phyloP scores from a whole-genome alignment of 2,113 vertebrate genomes.

The Mustelus asterias region DNA sequence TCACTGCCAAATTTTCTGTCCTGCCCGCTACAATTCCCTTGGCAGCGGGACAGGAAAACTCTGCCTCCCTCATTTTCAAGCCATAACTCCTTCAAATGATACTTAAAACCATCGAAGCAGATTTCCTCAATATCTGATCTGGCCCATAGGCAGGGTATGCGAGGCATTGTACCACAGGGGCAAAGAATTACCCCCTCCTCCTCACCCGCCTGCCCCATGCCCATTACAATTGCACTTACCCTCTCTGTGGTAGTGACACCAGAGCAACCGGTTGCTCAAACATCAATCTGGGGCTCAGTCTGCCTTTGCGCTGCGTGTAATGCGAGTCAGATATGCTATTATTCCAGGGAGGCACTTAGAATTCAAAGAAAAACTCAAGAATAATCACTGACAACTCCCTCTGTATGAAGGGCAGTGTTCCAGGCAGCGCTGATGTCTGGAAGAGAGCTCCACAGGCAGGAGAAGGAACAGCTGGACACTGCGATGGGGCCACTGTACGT shows the following conservation, averaged over 20 bases:
- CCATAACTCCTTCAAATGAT: neutral
- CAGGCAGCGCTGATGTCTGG: neutral
- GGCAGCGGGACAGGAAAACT: no score
- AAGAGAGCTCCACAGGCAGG: neutral
- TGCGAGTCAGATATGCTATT: neutral
- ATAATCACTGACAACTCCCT: neutral
- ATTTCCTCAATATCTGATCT: neutral
- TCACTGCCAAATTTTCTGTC: no score
- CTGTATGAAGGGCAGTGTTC: neutral
- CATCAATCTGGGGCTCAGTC: neutral
- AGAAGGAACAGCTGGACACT: neutral
- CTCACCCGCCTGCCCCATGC: neutral
- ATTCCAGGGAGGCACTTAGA: neutral
- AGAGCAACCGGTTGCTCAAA: neutral
- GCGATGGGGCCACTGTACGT: slow-evolving; percentile 2
- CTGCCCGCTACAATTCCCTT: no score
- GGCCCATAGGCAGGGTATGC: neutral
- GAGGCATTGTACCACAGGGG: neutral
- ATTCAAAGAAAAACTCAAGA: neutral
- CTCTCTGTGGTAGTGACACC: neutral
- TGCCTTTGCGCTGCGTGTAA: neutral
- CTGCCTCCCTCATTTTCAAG: no score
- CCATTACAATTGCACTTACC: neutral
- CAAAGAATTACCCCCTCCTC: neutral
- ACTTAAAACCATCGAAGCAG: no score